Evolutionary conservation across 2,888 invertebrate species (phyloP), one percentile per base, ranked within the genome.

Genomic region (Ferrisia virgata): DNA sequence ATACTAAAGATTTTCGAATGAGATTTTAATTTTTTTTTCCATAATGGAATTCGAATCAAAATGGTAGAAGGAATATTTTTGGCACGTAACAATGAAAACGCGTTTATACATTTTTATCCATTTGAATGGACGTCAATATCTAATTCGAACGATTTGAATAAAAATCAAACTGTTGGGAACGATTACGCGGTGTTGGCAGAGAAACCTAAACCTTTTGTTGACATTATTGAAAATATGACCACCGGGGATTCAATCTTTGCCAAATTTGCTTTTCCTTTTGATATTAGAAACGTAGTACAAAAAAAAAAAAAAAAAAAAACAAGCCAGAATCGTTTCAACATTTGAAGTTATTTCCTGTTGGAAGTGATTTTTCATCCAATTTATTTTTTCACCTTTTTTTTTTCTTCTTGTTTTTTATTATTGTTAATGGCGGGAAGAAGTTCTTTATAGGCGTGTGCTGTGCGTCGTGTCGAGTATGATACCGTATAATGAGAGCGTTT

Each of bases 191-290:
- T 33, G 72, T 72, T 72, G 72, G 72, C 72, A 72, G 8, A 33
- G 33, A 6, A 72, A 72, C 33, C 72, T 72, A 33, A 72, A 72
- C 72, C 72, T 72, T 72, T 72, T 72, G 72, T 72, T 72, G 72
- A 72, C 72, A 72, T 72, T 72, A 72, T 72, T 72, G 72, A 72
- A 72, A 72, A 72, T 72, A 72, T 72, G 72, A 72, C 72, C 72
- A 72, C 72, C 72, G 72, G 72, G 72, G 72, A 72, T 72, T 72
- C 64, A n/a, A 72, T 72, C 72, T 33, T 72, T 72, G 72, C 72
- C 72, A 72, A 72, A 72, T 72, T 72, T 72, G 72, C 33, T 31
- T n/a, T n/a, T 72, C 33, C n/a, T 72, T 72, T 33, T 72, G 72
- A 72, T 72, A 72, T 72, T 72, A 72, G 28, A 72, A 72, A 33